Conservation (phyloP, 2,888 invertebrate genomes). For the Tethea ocularis region DNA sequence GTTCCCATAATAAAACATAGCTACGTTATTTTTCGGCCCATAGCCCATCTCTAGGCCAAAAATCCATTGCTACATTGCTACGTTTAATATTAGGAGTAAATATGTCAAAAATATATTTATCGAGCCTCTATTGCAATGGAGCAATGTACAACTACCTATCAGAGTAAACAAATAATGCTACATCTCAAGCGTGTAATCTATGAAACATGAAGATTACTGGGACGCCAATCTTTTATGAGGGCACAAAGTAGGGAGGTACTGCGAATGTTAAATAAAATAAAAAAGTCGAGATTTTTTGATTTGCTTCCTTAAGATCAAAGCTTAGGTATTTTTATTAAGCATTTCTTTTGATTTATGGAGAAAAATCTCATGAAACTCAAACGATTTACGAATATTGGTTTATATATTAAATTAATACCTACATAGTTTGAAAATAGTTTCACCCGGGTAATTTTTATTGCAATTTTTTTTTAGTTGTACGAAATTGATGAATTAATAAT, state of each 20-base stretch:
- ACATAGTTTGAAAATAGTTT: too few relatives aligned
- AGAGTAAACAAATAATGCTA: background rate
- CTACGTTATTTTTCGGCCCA: too few relatives aligned
- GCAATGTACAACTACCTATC: background rate
- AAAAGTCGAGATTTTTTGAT: background rate
- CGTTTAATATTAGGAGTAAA: too few relatives aligned
- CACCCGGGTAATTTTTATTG: too few relatives aligned
- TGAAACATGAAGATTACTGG: background rate
- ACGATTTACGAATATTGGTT: background rate
- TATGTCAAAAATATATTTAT: too few relatives aligned
- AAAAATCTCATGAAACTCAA: background rate
- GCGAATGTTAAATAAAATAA: slow-evolving; percentile 1
- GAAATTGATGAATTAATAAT: too few relatives aligned
- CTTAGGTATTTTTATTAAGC: slow-evolving; percentile 3
- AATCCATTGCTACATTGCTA: too few relatives aligned
- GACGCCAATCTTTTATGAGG: background rate
- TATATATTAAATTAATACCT: too few relatives aligned
- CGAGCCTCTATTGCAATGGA: background rate
- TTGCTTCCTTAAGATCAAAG: slow-evolving; percentile 2
- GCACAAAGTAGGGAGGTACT: background rate
- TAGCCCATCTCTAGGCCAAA: too few relatives aligned
- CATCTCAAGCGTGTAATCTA: background rate
- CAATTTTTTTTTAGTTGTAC: too few relatives aligned
- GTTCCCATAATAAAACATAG: too few relatives aligned
- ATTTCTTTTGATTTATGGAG: background rate